Evolutionary conservation across 2,888 invertebrate species (phyloP).

Genomic region (Homarus gammarus): DNA sequence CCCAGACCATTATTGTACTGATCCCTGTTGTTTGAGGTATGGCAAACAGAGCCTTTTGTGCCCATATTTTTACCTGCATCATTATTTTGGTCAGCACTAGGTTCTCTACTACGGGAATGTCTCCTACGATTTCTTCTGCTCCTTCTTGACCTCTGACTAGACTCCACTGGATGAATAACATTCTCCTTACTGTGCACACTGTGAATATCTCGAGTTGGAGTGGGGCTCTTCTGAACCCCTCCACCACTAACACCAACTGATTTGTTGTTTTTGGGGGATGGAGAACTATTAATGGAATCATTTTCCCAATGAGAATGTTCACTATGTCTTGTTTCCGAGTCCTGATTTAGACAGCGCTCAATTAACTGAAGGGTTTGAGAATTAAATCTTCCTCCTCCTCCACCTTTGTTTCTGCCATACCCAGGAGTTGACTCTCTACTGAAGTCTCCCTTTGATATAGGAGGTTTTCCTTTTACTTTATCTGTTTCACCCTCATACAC

Average conservation of each 20-base stretch:
- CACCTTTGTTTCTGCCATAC: constrained; percentile 37
- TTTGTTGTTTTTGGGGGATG: constrained; percentile 32
- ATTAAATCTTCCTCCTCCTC: constrained; percentile 47
- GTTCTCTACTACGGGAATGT: constrained; percentile 71
- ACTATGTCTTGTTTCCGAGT: constrained; percentile 39
- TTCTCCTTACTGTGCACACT: constrained; percentile 75
- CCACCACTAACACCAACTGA: constrained; percentile 9
- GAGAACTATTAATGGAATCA: constrained; percentile 48
- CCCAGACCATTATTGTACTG: constrained; percentile 24
- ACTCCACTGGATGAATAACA: constrained; percentile 62
- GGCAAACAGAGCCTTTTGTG: constrained; percentile 7
- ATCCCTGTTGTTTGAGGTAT: constrained; percentile 43
- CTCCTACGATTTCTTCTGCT: constrained; percentile 64
- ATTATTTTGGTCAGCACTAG: constrained; percentile 61
- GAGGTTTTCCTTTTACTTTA: constrained; percentile 53
- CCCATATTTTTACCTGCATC: constrained; percentile 2
- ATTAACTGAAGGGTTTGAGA: constrained; percentile 65
- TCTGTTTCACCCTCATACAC: constrained; percentile 59
- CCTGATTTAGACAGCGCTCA: constrained; percentile 71
- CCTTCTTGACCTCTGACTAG: constrained; percentile 61
- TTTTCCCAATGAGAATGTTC: constrained; percentile 44
- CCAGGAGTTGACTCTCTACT: constrained; percentile 54
- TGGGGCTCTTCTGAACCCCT: constrained; percentile 60
- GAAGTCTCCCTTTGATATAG: constrained; percentile 47
- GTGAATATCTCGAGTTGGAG: constrained; percentile 59